Percentiles rank a stretch among this genome's conserved stretches.
Conservation (phyloP, 2,113 vertebrate species). For the Paramisgurnus dabryanus region DNA sequence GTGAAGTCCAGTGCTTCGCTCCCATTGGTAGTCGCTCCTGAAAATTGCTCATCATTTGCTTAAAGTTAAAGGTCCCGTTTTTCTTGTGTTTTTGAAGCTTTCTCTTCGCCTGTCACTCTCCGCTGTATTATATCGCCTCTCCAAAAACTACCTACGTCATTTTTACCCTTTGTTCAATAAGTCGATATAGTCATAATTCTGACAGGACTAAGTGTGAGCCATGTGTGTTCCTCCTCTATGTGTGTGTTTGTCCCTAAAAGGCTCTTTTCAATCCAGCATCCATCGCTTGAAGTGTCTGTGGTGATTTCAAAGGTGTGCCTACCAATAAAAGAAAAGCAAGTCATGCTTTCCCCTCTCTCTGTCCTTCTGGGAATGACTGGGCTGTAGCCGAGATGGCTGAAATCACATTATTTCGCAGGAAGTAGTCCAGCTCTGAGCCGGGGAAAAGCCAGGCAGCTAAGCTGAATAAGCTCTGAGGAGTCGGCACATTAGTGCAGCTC, state of each 20-base stretch:
- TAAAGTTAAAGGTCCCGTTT: too few species aligned
- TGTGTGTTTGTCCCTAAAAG: neutral
- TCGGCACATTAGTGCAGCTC: slow-evolving; percentile 27
- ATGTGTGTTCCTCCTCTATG: neutral
- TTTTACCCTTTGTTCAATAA: too few species aligned
- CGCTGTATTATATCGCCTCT: too few species aligned
- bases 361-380: slow-evolving; percentile 43
- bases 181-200: too few species aligned
- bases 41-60: too few species aligned
- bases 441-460: neutral
- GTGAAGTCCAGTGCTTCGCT: too few species aligned
- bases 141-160: too few species aligned
- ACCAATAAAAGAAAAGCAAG: slow-evolving; percentile 21
- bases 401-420: slow-evolving; percentile 39
- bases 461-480: slow-evolving; percentile 28
- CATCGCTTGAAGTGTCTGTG: slow-evolving; percentile 25
- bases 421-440: slow-evolving; percentile 1
- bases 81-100: too few species aligned
- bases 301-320: slow-evolving; percentile 33
- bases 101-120: too few species aligned
- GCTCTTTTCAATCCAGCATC: neutral
- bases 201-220: too few species aligned
- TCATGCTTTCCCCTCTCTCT: slow-evolving; percentile 45
- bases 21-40: too few species aligned
- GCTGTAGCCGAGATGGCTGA: slow-evolving; percentile 18